phyloP scores from a whole-genome alignment of 2,797 vertebrate genomes.

The Hydrocynus forskahlii region DNA sequence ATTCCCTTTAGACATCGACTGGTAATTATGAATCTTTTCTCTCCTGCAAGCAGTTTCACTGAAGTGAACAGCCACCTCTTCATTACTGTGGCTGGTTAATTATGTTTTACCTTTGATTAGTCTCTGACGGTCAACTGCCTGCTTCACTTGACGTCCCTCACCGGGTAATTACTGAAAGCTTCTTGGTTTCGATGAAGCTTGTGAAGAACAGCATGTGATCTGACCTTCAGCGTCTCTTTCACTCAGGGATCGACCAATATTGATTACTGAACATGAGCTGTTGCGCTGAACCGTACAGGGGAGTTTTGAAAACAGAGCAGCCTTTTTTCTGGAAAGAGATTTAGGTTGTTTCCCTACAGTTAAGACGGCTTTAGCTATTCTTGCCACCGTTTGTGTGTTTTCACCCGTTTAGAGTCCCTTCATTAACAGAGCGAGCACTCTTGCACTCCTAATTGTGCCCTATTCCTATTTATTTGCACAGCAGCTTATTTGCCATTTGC shows the following conservation, averaged over 20 bases:
- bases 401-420: not conserved
- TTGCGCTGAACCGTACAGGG: not conserved
- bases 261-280: not conserved
- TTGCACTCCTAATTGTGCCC: conserved; percentile 33
- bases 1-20: conserved; percentile 1
- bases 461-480: conserved; percentile 43
- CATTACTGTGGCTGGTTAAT: conserved; percentile 1
- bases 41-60: not conserved
- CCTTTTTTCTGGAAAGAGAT: not conserved
- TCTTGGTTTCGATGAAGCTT: not conserved
- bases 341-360: not conserved
- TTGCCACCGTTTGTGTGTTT: not conserved
- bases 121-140: not conserved
- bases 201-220: conserved; percentile 1
- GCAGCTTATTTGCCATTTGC: conserved; percentile 4
- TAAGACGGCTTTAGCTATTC: not conserved
- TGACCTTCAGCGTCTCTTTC: not conserved
- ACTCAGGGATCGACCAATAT: not conserved
- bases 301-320: not conserved
- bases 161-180: conserved; percentile 1
- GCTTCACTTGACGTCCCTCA: not conserved
- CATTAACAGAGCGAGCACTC: conserved; percentile 10
- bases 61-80: not conserved
- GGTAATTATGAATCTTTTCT: conserved; percentile 7
- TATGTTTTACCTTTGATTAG: not conserved